These are phyloP conservation scores for Pithys albifrons DNA, from an alignment of 2,113 vertebrate species.

Conservation along the genomic window DNA sequence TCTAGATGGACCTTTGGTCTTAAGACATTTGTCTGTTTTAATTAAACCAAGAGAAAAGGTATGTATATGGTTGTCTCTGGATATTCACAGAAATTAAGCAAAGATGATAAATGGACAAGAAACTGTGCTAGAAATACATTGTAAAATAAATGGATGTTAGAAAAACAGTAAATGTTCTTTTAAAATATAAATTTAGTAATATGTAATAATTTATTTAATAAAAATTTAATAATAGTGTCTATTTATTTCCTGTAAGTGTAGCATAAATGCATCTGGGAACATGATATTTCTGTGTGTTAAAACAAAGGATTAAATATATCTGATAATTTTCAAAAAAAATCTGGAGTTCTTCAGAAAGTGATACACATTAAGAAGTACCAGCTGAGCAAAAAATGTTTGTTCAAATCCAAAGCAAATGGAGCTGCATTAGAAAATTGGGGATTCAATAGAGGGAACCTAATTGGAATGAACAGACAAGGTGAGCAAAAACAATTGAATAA, in stretches of 20 bases:
- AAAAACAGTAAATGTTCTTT: not conserved
- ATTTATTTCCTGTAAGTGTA: not conserved
- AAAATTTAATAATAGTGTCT: not conserved
- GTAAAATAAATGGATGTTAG: not conserved
- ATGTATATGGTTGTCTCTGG: not conserved
- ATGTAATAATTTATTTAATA: not conserved
- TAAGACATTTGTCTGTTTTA: slow-evolving; percentile 86
- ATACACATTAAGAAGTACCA: not conserved
- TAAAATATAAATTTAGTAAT: not conserved
- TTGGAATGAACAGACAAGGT: not conserved
- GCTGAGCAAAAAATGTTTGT: not conserved
- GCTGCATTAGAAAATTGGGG: not conserved
- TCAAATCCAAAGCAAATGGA: not conserved
- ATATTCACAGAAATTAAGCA: not conserved
- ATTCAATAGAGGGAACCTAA: not conserved
- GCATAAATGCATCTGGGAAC: not conserved
- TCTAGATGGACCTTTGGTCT: slow-evolving; percentile 82
- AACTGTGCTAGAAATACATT: not conserved
- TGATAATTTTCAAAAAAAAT: not conserved
- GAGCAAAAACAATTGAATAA: not conserved
- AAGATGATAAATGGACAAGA: not conserved
- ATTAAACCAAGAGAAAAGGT: slow-evolving; percentile 92
- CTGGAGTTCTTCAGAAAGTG: not conserved
- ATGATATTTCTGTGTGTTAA: not conserved
- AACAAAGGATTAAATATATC: not conserved